Conservation (phyloP, 37 sponge, comb jelly and placozoan species). For the Lycopodina hypogea region DNA sequence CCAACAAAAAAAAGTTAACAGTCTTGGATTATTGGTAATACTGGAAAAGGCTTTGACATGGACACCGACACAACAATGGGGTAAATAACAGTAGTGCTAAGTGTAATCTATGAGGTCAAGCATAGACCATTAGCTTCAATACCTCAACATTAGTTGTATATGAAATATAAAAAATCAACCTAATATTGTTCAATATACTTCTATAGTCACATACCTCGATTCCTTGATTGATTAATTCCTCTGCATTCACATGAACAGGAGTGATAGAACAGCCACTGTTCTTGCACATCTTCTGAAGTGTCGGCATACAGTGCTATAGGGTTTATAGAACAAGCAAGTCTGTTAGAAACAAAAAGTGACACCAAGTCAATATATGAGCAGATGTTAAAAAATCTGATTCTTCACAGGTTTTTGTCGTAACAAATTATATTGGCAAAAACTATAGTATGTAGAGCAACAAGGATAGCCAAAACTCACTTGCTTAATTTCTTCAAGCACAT, state of each 20-base stretch:
- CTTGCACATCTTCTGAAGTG: not conserved
- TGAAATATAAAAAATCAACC: no score
- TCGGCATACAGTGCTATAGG: not conserved
- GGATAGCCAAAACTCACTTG: slow-evolving; percentile 18
- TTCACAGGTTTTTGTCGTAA: not conserved
- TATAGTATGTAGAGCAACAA: no score
- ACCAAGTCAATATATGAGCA: not conserved
- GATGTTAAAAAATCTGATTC: not conserved
- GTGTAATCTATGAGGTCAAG: no score
- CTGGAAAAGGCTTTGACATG: no score
- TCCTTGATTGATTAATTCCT: not conserved
- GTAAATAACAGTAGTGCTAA: no score
- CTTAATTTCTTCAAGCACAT: slow-evolving; percentile 1
- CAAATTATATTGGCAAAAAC: no score
- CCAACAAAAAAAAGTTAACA: no score
- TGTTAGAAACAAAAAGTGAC: not conserved
- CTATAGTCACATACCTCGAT: not conserved
- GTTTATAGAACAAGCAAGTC: not conserved
- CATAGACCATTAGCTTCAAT: no score
- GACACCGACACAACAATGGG: no score
- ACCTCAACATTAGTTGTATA: no score
- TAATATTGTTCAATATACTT: no score
- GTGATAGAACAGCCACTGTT: slow-evolving; percentile 12
- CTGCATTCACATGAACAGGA: not conserved
- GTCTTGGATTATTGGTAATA: no score